phyloP scores from a whole-genome alignment of 2,888 invertebrate genomes.

The Caenorhabditis uteleia region DNA sequence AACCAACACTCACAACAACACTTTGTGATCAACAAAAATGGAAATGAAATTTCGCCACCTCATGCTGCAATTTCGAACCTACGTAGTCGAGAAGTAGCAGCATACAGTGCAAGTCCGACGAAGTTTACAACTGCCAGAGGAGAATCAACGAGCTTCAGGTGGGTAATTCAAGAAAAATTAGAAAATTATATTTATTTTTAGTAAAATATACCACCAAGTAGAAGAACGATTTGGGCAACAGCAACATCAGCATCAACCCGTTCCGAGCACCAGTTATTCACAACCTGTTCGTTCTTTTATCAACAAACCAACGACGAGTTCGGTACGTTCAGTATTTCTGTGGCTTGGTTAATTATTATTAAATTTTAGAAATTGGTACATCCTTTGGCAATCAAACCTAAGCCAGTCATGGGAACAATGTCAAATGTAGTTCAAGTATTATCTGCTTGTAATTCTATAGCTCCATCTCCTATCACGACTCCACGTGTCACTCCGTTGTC shows the following conservation, averaged over 20 bases:
- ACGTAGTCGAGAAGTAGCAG: constrained; percentile 24
- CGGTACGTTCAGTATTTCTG: background rate
- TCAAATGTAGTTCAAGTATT: constrained; percentile 29
- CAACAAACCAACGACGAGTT: constrained; percentile 8
- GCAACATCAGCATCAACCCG: constrained; percentile 3
- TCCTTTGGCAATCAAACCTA: constrained; percentile 54
- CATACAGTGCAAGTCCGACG: constrained; percentile 51
- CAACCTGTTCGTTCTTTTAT: constrained; percentile 6
- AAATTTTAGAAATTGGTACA: constrained; percentile 31
- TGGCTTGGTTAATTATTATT: background rate
- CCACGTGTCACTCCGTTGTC: constrained; percentile 51
- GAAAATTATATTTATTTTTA: constrained; percentile 8
- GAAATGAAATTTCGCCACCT: constrained; percentile 35
- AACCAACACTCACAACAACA: background rate
- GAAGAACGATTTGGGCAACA: constrained; percentile 10
- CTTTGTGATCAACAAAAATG: background rate
- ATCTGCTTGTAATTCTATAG: constrained; percentile 40
- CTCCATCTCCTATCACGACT: constrained; percentile 49
- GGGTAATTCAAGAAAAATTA: background rate
- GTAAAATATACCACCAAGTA: constrained; percentile 23
- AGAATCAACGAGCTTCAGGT: constrained; percentile 51
- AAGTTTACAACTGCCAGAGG: constrained; percentile 54
- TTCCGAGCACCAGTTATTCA: constrained; percentile 7
- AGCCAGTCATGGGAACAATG: constrained; percentile 2
- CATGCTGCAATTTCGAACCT: constrained; percentile 30